Percentiles rank a stretch among this genome's conserved stretches.
Evolutionary conservation across 2,797 vertebrate genomes (phyloP).

Genomic region (Epinephelus coioides): DNA sequence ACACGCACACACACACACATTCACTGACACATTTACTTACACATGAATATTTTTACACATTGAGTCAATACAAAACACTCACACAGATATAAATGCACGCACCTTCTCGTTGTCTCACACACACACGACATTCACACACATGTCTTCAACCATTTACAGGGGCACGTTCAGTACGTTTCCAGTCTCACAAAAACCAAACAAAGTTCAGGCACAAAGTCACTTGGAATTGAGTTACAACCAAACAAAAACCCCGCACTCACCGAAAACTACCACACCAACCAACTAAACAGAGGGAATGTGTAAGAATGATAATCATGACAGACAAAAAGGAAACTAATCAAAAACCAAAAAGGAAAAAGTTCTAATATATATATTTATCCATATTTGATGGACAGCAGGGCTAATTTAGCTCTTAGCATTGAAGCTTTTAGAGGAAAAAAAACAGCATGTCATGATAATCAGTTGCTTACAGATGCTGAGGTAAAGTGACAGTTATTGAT

Average conservation of each 20-base stretch:
- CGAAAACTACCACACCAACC: constrained; percentile 88
- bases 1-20: constrained; percentile 26
- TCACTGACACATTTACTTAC: constrained; percentile 26
- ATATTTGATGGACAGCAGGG: constrained; percentile 64
- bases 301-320: constrained; percentile 90
- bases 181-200: constrained; percentile 78
- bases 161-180: constrained; percentile 63
- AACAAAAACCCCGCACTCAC: constrained; percentile 83
- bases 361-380: constrained; percentile 46
- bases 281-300: constrained; percentile 85
- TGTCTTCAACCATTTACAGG: constrained; percentile 54
- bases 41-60: constrained; percentile 38
- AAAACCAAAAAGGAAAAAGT: constrained; percentile 65
- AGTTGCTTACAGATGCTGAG: constrained; percentile 83
- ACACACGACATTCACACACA: constrained; percentile 52
- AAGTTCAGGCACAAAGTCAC: constrained; percentile 86
- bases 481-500: constrained; percentile 86
- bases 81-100: constrained; percentile 47
- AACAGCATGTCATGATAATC: constrained; percentile 85
- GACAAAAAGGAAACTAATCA: constrained; percentile 75
- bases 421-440: constrained; percentile 56
- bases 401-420: constrained; percentile 60
- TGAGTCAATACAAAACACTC: constrained; percentile 51
- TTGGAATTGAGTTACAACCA: constrained; percentile 82
- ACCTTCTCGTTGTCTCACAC: constrained; percentile 32